A percentile compares a stretch with the other conserved stretches of the same genome.
phyloP scores from a whole-genome alignment of 2,113 vertebrate species.

The Emydocephalus ijimae region DNA sequence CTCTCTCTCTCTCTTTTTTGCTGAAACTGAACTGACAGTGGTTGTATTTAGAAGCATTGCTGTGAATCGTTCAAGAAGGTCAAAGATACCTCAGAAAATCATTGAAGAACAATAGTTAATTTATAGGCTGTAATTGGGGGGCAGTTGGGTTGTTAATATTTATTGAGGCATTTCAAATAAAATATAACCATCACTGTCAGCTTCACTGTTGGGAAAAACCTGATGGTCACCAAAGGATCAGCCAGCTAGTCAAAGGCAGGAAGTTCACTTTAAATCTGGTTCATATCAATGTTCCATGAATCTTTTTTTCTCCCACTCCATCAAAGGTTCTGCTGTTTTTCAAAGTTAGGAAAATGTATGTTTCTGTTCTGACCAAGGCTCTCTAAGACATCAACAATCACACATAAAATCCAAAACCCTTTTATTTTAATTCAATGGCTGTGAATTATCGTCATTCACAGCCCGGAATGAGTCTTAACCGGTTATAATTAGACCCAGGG shows the following conservation, averaged over 20 bases:
- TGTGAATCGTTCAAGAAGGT: conserved; percentile 1
- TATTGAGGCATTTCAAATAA: background rate
- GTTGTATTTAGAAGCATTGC: background rate
- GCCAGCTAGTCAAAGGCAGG: background rate
- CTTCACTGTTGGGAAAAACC: background rate
- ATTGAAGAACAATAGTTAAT: background rate
- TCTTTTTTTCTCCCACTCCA: background rate
- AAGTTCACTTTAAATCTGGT: background rate
- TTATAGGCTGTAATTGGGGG: background rate
- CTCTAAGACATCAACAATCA: too few species aligned
- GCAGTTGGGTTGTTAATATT: background rate
- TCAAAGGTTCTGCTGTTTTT: background rate
- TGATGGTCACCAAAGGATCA: background rate
- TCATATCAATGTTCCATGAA: background rate
- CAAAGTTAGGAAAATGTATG: background rate
- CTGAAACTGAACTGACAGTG: background rate
- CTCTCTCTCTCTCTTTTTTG: background rate
- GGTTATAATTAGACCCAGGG: too few species aligned
- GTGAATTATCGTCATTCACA: too few species aligned
- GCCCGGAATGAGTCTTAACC: too few species aligned
- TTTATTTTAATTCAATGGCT: too few species aligned
- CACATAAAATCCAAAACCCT: too few species aligned
- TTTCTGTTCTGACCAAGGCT: too few species aligned
- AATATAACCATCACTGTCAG: accelerated
- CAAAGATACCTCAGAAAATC: conserved; percentile 10